Evolutionary conservation across 1,140 invertebrate species (phyloP), one percentile per base, ranked within the genome.

Genomic region (Zaprionus capensis): DNA sequence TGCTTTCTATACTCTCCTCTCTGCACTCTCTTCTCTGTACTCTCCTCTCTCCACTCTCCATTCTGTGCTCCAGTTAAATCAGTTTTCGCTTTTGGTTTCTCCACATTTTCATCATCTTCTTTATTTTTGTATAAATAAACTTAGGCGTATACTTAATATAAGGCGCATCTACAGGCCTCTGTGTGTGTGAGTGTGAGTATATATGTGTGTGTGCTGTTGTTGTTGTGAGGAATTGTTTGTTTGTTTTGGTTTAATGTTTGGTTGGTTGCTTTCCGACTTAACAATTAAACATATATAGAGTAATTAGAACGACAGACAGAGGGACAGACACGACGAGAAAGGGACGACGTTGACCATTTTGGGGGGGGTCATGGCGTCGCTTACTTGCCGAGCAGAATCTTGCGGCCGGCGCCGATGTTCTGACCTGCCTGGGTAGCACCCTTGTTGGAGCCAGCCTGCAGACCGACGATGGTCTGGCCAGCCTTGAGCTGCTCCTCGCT

Each of bases 391-490:
- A 97, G 94, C 78, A 98, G 94, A 93, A 97, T 97, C 93, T 97
- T 97, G 92, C 97, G 95, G 72, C 96, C 96, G 79, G 98, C 98
- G 63, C 98, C 98, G 67, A 99, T 95, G 93, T 96, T 99, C 92
- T 97, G 96, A 4, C 99, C 99, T 51, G 97, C 95, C 93, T 98
- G 98, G 53, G 97, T 97, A 75, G 98, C 98, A 44, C 98, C 98
- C 92, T 98, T 98, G 95, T 99, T 99, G 82, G 95, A 96, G n/a
- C 98, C 98, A 82, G 98, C 98, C 94, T 99, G 98, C 14, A 99
- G 95, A 83, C 98, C 98, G 86, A 99, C 98, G 55, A 99, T 94
- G 51, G 95, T 95, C 92, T 99, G 96, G 12, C 98, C 98, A 70
- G 98, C 98, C 72, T 96, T 95, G 66, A 99, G 93, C 92, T 98